Evolutionary conservation across 2,888 invertebrate genomes (phyloP), one percentile per base, ranked within the genome.

Genomic region (Oscheius sp.): DNA sequence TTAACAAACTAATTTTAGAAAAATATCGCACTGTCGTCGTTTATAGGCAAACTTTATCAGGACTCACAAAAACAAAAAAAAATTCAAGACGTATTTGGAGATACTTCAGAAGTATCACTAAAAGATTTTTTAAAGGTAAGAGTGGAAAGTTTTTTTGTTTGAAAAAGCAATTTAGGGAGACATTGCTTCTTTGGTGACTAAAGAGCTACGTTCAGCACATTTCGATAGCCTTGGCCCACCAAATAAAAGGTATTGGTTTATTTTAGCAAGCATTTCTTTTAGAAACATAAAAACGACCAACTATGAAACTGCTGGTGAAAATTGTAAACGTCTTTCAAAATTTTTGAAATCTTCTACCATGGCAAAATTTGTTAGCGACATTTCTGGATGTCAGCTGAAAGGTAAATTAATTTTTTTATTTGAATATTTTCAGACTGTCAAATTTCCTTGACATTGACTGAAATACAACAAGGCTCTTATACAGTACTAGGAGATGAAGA

Each of bases 401-500:
- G 53, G 65, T 65, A 17, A 23, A 33, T 17, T 25, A 20, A 5
- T 1, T 63, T 29, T 45, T 46, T 64, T 33, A 29, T 4, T 15
- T 23, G 29, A n/a, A 39, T 5, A 23, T n/a, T 46, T 65, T 55
- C 53, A 72, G 72, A 70, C 10, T 58, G 71, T 12, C 45, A 68
- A 17, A 61, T 68, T 10, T 74, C 76, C 29, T 63, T 77, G 5
- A 67, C 53, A 45, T 61, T 84, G 27, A 70, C 70, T 27, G 72
- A 75, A 15, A 70, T 79, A 34, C 58, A 76, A 29, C 72, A 77
- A 8, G 82, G 84, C 6, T 73, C 71, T 20, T 84, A 84, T 61
- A 74, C 82, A 31, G 74, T 83, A 45, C 57, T 76, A 15, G 82
- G 78, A 27, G 78, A 78, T 55, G 78, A 78, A 46, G 78, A 78